Conservation (phyloP, 2,113 vertebrate species). For the Boulengeromyrus knoepffleri region DNA sequence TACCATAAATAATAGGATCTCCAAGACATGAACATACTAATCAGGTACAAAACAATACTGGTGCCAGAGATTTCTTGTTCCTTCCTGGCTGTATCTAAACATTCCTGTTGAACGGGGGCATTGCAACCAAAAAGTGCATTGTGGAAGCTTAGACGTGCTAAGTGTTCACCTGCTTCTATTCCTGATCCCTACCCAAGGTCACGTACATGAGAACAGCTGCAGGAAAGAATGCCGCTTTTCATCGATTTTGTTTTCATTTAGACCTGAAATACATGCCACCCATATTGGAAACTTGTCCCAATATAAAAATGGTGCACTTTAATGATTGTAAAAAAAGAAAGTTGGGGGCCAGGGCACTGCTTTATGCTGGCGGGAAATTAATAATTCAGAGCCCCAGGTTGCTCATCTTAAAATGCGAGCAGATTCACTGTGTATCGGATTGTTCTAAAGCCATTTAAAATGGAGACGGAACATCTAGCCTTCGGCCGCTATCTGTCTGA, state of each 20-base stretch:
- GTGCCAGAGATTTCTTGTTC: neutral
- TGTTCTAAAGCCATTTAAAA: neutral
- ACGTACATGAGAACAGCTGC: conserved; percentile 4
- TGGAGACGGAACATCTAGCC: neutral
- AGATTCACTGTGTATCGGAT: neutral
- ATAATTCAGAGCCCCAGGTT: neutral
- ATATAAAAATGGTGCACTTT: neutral
- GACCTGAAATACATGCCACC: conserved; percentile 16
- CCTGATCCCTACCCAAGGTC: conserved; percentile 31
- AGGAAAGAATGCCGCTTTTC: conserved; percentile 11
- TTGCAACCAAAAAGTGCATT: neutral
- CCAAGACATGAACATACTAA: neutral
- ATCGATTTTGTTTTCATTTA: conserved; percentile 23
- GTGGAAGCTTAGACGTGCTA: neutral
- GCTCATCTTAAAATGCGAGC: neutral
- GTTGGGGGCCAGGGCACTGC: neutral
- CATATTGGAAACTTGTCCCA: neutral
- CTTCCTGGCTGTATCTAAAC: neutral
- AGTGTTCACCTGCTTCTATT: conserved; percentile 29
- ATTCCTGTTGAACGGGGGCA: neutral
- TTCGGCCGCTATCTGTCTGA: neutral
- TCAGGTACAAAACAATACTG: neutral
- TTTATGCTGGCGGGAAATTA: neutral
- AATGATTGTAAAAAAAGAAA: neutral
- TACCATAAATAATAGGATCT: neutral